phyloP scores from a whole-genome alignment of 2,797 vertebrate species.

The Microcaecilia unicolor region DNA sequence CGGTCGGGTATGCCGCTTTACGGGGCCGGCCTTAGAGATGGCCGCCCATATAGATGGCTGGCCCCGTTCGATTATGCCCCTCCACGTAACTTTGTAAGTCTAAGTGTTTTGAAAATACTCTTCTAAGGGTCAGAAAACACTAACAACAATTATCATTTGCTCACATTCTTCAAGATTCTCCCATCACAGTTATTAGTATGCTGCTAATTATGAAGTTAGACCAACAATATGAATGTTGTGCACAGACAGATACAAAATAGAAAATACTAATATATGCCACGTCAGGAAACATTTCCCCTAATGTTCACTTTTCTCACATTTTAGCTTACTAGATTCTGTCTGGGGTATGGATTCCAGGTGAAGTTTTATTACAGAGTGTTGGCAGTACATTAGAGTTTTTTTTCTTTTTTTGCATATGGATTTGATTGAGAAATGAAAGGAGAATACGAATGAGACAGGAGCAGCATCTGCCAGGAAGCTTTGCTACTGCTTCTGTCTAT shows the following conservation, averaged over 20 bases:
- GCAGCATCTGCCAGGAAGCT: slow-evolving; percentile 48
- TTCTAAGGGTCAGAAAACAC: no score
- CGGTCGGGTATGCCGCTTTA: no score
- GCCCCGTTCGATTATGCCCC: no score
- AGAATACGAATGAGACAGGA: slow-evolving; percentile 59
- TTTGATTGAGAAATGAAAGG: slow-evolving; percentile 65
- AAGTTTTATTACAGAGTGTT: slow-evolving; percentile 60
- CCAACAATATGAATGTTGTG: slow-evolving; percentile 24
- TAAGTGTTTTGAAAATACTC: no score
- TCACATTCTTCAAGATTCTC: slow-evolving; percentile 16
- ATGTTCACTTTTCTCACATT: slow-evolving; percentile 56
- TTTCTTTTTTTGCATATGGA: slow-evolving; percentile 62
- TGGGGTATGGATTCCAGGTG: slow-evolving; percentile 48
- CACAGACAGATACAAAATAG: slow-evolving; percentile 31
- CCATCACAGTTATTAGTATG: slow-evolving; percentile 11
- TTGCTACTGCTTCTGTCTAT: slow-evolving; percentile 54
- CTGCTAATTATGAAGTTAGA: slow-evolving; percentile 18
- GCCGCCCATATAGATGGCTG: no score
- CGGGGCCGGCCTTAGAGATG: no score
- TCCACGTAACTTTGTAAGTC: no score
- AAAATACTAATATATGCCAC: slow-evolving; percentile 44
- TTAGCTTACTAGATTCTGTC: slow-evolving; percentile 51
- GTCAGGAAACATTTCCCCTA: slow-evolving; percentile 55
- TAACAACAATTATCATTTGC: no score
- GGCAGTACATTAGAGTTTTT: slow-evolving; percentile 53